These are phyloP conservation scores for Pyrrhosoma nymphula DNA, from an alignment of 2,888 invertebrate genomes.

Conservation along the genomic window DNA sequence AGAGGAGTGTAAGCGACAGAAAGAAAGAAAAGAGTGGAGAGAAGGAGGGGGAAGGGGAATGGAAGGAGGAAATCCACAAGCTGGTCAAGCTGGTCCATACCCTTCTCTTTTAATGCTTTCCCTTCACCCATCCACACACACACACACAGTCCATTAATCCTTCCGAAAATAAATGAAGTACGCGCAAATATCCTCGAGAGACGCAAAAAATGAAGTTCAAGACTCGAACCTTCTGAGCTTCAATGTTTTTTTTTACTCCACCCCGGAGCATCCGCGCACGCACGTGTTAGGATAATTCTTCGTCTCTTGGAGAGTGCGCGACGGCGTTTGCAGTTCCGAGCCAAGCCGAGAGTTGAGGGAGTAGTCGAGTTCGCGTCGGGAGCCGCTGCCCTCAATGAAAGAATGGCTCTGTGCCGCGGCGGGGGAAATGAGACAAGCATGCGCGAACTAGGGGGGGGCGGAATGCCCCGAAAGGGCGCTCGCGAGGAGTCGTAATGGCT, in stretches of 20 bases:
- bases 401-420: not conserved
- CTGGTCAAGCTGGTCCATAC: not conserved
- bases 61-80: not conserved
- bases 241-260: not conserved
- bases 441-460: not conserved
- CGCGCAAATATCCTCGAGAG: not conserved
- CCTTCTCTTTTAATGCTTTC: not conserved
- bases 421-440: not conserved
- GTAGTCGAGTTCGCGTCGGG: not conserved
- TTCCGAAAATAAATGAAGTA: not conserved
- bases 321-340: not conserved
- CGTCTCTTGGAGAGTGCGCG: not conserved
- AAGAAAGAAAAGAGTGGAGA: no score
- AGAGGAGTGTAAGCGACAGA: not conserved
- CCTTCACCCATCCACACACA: not conserved
- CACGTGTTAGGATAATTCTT: not conserved
- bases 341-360: not conserved
- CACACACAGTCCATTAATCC: not conserved
- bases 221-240: not conserved
- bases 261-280: not conserved
- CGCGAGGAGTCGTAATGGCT: not conserved
- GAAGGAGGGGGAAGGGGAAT: no score
- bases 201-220: not conserved
- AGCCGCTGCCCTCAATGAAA: not conserved
- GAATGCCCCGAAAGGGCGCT: not conserved